A percentile compares a stretch with the other conserved stretches of the same genome.
These are phyloP conservation scores for Nothoprocta pentlandii DNA, from an alignment of 2,113 vertebrate species.

Conservation along the genomic window DNA sequence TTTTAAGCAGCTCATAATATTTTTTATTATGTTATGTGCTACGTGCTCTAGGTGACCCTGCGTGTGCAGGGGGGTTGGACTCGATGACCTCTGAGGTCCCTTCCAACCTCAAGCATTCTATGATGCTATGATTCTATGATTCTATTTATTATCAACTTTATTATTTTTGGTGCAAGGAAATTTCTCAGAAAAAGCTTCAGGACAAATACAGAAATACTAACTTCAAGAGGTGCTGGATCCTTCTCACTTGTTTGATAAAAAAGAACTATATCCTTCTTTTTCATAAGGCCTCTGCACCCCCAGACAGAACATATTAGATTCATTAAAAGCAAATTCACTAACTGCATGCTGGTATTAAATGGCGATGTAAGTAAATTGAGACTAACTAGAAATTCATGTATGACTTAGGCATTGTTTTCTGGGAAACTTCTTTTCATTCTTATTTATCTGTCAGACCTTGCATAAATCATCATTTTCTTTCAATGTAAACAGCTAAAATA, in stretches of 20 bases:
- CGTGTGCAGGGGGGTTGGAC: too few species aligned
- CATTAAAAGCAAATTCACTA: not conserved
- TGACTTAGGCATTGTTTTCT: slow-evolving; percentile 1
- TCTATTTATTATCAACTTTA: not conserved
- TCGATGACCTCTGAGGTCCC: too few species aligned
- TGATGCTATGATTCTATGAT: too few species aligned
- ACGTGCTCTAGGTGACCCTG: too few species aligned
- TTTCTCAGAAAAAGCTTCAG: not conserved
- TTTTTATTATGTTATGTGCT: not conserved
- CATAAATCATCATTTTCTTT: not conserved
- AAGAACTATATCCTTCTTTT: not conserved
- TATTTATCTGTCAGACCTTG: not conserved
- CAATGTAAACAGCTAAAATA: not conserved
- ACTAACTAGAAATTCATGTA: not conserved
- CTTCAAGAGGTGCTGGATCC: not conserved
- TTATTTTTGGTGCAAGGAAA: not conserved
- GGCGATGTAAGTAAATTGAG: not conserved
- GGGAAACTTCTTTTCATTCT: not conserved
- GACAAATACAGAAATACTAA: not conserved
- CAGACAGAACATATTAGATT: not conserved
- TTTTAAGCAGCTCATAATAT: not conserved
- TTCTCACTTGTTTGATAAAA: not conserved
- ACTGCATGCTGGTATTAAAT: not conserved
- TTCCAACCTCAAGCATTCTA: too few species aligned
- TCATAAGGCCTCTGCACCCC: not conserved